Base-by-base conservation (phyloP, 2,113 vertebrate species). In the Strix uralensis region DNA sequence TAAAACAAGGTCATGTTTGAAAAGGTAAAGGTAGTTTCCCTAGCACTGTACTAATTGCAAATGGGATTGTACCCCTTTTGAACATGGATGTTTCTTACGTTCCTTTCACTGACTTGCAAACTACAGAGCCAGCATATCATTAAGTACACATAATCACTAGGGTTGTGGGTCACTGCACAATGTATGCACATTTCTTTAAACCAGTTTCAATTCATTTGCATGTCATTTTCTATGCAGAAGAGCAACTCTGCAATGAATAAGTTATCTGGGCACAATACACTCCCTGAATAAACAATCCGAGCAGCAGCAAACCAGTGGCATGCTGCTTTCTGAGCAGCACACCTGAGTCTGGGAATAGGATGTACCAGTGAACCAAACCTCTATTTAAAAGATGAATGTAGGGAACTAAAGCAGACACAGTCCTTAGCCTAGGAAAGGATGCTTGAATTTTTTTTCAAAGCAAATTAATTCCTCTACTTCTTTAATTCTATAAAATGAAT, bases 221-320 rank as follows among this genome's bases (percentile, higher is more conserved):
- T 78, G 66, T 49, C 34, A 86, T 62, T 77, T 51, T 82, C 93
- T 42, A 70, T 61, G 93, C 81, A 94, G 81, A 92, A 96, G 38
- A 57, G 86, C 5, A 4, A 15, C n/a, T 46, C 71, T 51, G 65
- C 91, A 90, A 88, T 62, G 38, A 95, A 62, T 69, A 87, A 79
- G 30, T 57, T 82, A 57, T 38, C 86, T 15, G 67, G 67, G 42
- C 52, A 75, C 61, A 87, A 84, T 26, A 63, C 70, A 26, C 20
- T 61, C 62, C 38, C 62, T 49, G 81, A 87, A 89, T 65, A 77
- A 94, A 79, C 54, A 87, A 62, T 19, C 30, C 0, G 0, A 72
- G 54, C 1, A 70, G 70, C 86, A 96, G 49, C 63, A 92, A 83
- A 90, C n/a, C 13, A 46, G 65, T 2, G 34, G 54, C 46, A 36